Conservation (phyloP, 2,888 invertebrate genomes). For the Lithosia quadra region DNA sequence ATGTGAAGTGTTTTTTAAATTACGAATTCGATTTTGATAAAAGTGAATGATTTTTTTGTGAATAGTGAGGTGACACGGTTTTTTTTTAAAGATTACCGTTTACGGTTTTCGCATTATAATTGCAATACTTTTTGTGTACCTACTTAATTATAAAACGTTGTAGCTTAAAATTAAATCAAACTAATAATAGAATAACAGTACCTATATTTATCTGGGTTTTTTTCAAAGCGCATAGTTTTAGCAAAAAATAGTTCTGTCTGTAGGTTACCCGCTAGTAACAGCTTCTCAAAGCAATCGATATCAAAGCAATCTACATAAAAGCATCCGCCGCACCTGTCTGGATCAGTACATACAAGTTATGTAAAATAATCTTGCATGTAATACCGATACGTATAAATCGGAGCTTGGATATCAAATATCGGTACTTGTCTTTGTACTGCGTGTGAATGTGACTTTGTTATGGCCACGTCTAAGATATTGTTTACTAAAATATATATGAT, state of each 20-base stretch:
- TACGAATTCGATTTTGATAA: constrained; percentile 9
- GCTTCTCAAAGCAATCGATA: constrained; percentile 3
- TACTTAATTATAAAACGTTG: neutral
- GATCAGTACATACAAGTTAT: constrained; percentile 43
- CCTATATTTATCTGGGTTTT: neutral
- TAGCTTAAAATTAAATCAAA: no score
- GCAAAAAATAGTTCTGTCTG: neutral
- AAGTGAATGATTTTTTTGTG: neutral
- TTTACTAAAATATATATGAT: neutral
- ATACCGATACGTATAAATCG: constrained; percentile 76
- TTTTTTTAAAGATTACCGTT: constrained; percentile 6
- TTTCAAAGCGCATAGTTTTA: neutral
- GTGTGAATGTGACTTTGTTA: constrained; percentile 62
- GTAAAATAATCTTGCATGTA: constrained; percentile 81
- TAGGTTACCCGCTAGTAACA: neutral
- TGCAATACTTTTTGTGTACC: neutral
- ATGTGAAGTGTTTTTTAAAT: neutral
- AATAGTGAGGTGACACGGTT: constrained; percentile 23
- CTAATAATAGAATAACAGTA: neutral
- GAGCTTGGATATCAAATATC: constrained; percentile 64
- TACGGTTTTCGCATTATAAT: constrained; percentile 8
- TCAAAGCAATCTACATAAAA: constrained; percentile 16
- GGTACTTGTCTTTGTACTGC: constrained; percentile 43
- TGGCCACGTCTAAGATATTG: constrained; percentile 1
- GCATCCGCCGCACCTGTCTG: constrained; percentile 13